Conservation (phyloP, 1,140 invertebrate species). For the Copidosoma floridanum region DNA sequence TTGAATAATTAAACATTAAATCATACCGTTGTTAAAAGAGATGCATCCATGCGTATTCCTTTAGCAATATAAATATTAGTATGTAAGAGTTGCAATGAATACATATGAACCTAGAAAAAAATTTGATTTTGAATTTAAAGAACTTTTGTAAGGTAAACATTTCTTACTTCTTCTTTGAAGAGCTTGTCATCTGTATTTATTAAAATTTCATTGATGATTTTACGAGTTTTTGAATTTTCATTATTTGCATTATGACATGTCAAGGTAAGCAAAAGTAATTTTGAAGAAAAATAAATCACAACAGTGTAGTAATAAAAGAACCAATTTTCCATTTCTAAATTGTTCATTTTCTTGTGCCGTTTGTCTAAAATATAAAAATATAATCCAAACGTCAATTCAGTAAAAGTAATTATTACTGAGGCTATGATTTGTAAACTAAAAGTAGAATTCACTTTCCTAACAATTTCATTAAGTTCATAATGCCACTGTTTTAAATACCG, state of each 20-base stretch:
- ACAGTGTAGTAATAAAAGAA: slow-evolving; percentile 31
- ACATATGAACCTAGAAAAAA: slow-evolving; percentile 38
- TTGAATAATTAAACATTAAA: slow-evolving; percentile 6
- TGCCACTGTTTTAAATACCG: slow-evolving; percentile 41
- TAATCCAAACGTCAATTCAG: slow-evolving; percentile 44
- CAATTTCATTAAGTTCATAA: slow-evolving; percentile 39
- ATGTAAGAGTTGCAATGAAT: slow-evolving; percentile 44
- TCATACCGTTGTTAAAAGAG: slow-evolving; percentile 36
- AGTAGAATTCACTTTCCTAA: slow-evolving; percentile 38
- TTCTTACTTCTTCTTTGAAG: slow-evolving; percentile 44
- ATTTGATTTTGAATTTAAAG: not conserved
- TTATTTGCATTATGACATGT: slow-evolving; percentile 42
- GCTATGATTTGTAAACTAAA: slow-evolving; percentile 40
- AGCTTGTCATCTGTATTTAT: slow-evolving; percentile 37
- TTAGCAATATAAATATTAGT: slow-evolving; percentile 37
- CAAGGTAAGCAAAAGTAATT: slow-evolving; percentile 39
- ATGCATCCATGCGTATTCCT: slow-evolving; percentile 33
- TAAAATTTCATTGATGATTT: slow-evolving; percentile 39
- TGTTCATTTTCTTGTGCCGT: not conserved
- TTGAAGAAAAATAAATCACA: slow-evolving; percentile 36
- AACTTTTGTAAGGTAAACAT: not conserved
- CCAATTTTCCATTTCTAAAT: slow-evolving; percentile 40
- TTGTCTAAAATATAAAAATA: slow-evolving; percentile 44
- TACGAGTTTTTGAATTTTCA: slow-evolving; percentile 34
- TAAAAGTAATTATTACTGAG: slow-evolving; percentile 40